Conservation (phyloP, 1,140 invertebrate species). For the Lordiphosa clarofinis region DNA sequence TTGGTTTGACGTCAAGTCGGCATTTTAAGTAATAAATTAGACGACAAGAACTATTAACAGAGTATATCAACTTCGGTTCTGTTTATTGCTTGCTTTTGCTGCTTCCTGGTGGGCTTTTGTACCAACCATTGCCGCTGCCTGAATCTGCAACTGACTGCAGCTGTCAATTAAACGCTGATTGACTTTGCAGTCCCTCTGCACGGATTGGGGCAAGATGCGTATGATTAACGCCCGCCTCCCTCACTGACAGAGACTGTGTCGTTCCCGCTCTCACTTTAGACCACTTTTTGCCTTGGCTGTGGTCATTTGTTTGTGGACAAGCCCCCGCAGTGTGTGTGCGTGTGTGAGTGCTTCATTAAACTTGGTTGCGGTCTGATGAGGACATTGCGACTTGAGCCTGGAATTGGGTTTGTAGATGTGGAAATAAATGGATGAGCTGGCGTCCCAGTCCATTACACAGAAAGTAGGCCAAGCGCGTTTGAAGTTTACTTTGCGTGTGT, state of each 20-base stretch:
- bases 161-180: conserved; percentile 73
- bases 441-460: conserved; percentile 64
- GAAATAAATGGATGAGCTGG: conserved; percentile 29
- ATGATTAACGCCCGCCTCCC: conserved; percentile 56
- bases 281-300: conserved; percentile 20
- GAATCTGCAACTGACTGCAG: conserved; percentile 51
- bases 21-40: no score
- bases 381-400: conserved; percentile 23
- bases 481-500: conserved; percentile 57
- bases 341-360: conserved; percentile 63
- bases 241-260: no score
- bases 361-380: conserved; percentile 58
- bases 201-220: conserved; percentile 52
- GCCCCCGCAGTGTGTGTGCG: neutral
- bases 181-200: conserved; percentile 48
- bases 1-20: no score
- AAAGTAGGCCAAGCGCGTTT: conserved; percentile 75
- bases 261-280: conserved; percentile 7
- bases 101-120: conserved; percentile 18
- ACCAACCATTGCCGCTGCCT: conserved; percentile 10
- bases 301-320: conserved; percentile 47
- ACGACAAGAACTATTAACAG: no score
- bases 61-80: no score
- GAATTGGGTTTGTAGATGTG: conserved; percentile 14
- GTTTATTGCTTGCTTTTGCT: conserved; percentile 15